Percentiles rank a stretch among this genome's conserved stretches.
phyloP scores from a whole-genome alignment of 2,888 invertebrate species.

The Nemapogon koenigi region DNA sequence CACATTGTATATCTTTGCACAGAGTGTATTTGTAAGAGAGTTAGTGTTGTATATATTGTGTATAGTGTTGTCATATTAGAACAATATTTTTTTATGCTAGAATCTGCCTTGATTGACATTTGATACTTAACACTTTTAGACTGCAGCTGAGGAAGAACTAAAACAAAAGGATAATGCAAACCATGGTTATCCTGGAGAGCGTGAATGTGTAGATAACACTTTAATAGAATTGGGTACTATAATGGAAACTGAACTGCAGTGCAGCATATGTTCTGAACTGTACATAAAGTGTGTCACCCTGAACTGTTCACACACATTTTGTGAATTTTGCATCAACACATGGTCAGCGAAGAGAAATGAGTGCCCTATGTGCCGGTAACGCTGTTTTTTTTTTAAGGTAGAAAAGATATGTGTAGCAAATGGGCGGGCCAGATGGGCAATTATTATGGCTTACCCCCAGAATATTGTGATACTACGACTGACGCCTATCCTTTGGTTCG shows the following conservation, averaged over 20 bases:
- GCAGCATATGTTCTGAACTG: constrained; percentile 77
- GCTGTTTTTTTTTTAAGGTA: no score
- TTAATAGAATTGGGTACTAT: constrained; percentile 55
- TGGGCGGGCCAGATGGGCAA: no score
- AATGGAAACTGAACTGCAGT: constrained; percentile 75
- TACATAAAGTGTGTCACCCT: constrained; percentile 74
- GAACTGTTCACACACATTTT: constrained; percentile 79
- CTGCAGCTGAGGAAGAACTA: not conserved
- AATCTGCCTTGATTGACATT: no score
- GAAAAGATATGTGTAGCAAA: no score
- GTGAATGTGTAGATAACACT: constrained; percentile 28
- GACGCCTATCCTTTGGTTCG: no score
- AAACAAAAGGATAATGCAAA: constrained; percentile 21
- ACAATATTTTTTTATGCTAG: no score
- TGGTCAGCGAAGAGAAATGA: constrained; percentile 75
- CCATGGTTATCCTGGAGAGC: constrained; percentile 19
- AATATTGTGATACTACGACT: no score
- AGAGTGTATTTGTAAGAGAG: no score
- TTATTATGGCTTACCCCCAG: not conserved
- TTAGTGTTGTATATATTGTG: no score
- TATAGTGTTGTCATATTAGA: no score
- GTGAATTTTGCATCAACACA: constrained; percentile 70
- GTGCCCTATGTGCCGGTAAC: constrained; percentile 75
- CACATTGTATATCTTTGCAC: no score
- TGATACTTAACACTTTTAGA: no score